Percentiles rank a stretch among this genome's conserved stretches.
Evolutionary conservation across 1,140 invertebrate genomes (phyloP).

Genomic region (Lutraria rhynchaena): DNA sequence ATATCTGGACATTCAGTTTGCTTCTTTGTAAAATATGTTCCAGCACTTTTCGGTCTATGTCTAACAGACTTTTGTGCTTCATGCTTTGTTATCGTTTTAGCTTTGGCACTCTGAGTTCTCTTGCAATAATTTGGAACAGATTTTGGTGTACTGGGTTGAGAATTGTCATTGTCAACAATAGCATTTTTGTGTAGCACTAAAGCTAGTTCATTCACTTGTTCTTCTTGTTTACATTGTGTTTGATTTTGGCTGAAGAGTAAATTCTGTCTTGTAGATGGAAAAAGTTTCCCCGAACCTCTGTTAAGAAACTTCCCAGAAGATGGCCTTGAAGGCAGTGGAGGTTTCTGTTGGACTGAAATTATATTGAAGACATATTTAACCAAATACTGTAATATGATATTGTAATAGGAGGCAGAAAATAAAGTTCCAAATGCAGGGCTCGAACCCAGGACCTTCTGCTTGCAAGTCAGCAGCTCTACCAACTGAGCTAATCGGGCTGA

Average conservation of each 20-base stretch:
- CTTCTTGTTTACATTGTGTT: neutral
- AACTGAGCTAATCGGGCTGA: too few relatives aligned
- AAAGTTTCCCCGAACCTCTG: slow-evolving; percentile 63
- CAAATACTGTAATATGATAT: neutral
- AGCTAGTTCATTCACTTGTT: neutral
- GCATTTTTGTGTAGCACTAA: slow-evolving; percentile 35
- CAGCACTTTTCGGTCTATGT: slow-evolving; percentile 54
- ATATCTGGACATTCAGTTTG: neutral
- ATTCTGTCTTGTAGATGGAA: slow-evolving; percentile 62
- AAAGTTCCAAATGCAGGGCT: too few relatives aligned
- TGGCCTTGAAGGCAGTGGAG: slow-evolving; percentile 50
- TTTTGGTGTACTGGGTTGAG: slow-evolving; percentile 11
- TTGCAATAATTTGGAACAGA: slow-evolving; percentile 30
- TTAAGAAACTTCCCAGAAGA: slow-evolving; percentile 65
- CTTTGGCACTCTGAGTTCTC: slow-evolving; percentile 68
- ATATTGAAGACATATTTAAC: neutral
- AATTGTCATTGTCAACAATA: slow-evolving; percentile 13
- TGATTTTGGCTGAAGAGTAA: slow-evolving; percentile 51
- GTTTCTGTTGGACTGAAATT: slow-evolving; percentile 33
- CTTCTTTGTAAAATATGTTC: slow-evolving; percentile 27
- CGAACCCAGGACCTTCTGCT: too few relatives aligned
- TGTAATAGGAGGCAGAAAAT: too few relatives aligned
- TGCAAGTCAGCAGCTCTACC: too few relatives aligned
- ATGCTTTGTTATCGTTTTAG: slow-evolving; percentile 39
- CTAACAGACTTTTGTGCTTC: slow-evolving; percentile 14